phyloP scores from a whole-genome alignment of 2,888 invertebrate genomes.

The Bhutanitis thaidina region DNA sequence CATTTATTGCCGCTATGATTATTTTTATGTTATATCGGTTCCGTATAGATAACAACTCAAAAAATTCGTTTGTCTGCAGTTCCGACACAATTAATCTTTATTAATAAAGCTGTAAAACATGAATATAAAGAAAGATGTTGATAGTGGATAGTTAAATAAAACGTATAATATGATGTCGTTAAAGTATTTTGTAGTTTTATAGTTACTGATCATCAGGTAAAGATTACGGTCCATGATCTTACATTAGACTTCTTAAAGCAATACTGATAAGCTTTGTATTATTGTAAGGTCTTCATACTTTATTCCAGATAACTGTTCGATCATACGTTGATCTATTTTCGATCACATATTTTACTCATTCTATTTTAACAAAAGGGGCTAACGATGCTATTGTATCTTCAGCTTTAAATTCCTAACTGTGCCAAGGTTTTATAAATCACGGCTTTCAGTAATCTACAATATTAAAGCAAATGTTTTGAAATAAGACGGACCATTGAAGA shows the following conservation, averaged over 20 bases:
- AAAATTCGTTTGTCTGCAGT: not conserved
- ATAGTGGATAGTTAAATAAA: slow-evolving; percentile 30
- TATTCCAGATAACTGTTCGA: no score
- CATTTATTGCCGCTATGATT: slow-evolving; percentile 69
- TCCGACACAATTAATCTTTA: slow-evolving; percentile 22
- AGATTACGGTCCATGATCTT: no score
- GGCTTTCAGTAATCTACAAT: slow-evolving; percentile 37
- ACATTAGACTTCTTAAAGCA: no score
- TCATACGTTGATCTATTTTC: not conserved
- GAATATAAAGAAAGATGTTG: slow-evolving; percentile 36
- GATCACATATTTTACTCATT: not conserved
- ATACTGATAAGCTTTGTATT: no score
- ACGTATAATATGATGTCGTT: no score
- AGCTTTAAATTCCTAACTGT: slow-evolving; percentile 3
- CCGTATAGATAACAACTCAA: slow-evolving; percentile 38
- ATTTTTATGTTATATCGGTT: slow-evolving; percentile 59
- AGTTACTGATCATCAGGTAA: no score
- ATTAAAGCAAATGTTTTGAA: slow-evolving; percentile 33
- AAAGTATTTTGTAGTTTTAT: no score
- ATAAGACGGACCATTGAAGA: slow-evolving; percentile 44
- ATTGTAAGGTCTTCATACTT: no score
- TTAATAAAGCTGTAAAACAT: slow-evolving; percentile 53
- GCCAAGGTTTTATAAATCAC: slow-evolving; percentile 38
- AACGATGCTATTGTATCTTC: slow-evolving; percentile 22
- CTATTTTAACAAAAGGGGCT: slow-evolving; percentile 18